Percentiles rank a stretch among this genome's conserved stretches.
These are phyloP conservation scores for Spea bombifrons DNA, from an alignment of 2,113 vertebrate genomes.

Conservation along the genomic window DNA sequence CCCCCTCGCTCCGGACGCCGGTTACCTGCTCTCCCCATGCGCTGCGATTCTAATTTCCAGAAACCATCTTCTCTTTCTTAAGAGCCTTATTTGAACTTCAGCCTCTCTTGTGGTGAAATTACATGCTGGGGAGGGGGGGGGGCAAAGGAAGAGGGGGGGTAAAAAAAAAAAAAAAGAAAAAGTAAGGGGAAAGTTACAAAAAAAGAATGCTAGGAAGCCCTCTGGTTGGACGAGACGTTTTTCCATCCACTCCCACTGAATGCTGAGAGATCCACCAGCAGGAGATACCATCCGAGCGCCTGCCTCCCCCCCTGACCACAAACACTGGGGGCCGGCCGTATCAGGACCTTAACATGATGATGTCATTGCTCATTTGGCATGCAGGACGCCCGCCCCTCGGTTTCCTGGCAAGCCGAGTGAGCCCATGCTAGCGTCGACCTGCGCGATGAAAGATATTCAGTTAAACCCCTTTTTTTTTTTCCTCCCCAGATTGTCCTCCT, in stretches of 20 bases:
- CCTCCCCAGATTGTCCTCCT: too few relatives aligned
- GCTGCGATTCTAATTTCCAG: slow-evolving; percentile 57
- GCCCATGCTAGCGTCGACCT: slow-evolving; percentile 24
- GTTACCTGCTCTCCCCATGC: slow-evolving; percentile 51
- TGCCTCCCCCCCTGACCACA: slow-evolving; percentile 61
- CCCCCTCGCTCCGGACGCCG: neutral
- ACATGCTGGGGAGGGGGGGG: slow-evolving; percentile 65
- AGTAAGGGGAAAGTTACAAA: slow-evolving; percentile 52
- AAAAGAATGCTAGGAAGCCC: slow-evolving; percentile 60
- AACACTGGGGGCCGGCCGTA: slow-evolving; percentile 69
- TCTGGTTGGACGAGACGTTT: slow-evolving; percentile 61
- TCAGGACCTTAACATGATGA: slow-evolving; percentile 58
- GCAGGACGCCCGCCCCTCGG: slow-evolving; percentile 41
- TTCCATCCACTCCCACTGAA: slow-evolving; percentile 70
- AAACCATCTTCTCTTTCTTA: slow-evolving; percentile 65
- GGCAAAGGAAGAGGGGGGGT: neutral
- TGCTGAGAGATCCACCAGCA: slow-evolving; percentile 73
- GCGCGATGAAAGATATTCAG: slow-evolving; percentile 23
- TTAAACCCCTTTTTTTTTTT: neutral
- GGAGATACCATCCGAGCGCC: slow-evolving; percentile 59
- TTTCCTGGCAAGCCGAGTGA: slow-evolving; percentile 37
- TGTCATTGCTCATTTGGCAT: slow-evolving; percentile 64
- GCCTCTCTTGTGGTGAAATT: slow-evolving; percentile 69
- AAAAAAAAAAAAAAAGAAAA: slow-evolving; percentile 16
- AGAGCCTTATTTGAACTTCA: slow-evolving; percentile 72